These are phyloP conservation scores for Ooceraea biroi DNA, from an alignment of 1,140 invertebrate species.

Conservation along the genomic window DNA sequence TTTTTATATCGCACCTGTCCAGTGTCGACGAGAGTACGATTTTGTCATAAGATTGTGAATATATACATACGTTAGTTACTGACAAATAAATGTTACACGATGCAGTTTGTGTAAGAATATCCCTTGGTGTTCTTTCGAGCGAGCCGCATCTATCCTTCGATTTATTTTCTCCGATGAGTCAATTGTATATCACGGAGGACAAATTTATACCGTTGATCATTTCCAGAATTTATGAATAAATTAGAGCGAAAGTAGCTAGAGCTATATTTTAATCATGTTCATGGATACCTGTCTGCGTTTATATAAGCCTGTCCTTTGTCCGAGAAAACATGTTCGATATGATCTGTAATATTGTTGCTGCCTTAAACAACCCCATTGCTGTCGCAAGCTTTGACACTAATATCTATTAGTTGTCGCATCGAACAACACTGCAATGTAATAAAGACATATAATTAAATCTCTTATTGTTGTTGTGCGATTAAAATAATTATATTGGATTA, in stretches of 20 bases:
- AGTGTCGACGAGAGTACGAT: conserved; percentile 67
- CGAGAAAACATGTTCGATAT: conserved; percentile 57
- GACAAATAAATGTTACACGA: conserved; percentile 81
- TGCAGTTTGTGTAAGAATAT: conserved; percentile 78
- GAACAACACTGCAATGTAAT: conserved; percentile 53
- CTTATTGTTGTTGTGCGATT: conserved; percentile 52
- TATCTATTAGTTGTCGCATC: conserved; percentile 43
- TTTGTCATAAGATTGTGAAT: conserved; percentile 74
- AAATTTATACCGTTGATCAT: conserved; percentile 54
- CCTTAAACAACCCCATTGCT: conserved; percentile 55
- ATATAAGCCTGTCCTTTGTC: conserved; percentile 54
- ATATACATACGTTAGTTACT: conserved; percentile 76
- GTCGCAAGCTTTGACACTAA: conserved; percentile 50
- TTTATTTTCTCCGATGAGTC: conserved; percentile 36
- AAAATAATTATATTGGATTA: conserved; percentile 26
- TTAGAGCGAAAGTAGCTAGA: conserved; percentile 39
- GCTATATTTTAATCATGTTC: conserved; percentile 53
- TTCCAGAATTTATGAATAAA: conserved; percentile 48
- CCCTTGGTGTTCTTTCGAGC: conserved; percentile 64
- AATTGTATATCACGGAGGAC: conserved; percentile 22
- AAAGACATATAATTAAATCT: conserved; percentile 53
- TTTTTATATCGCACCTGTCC: conserved; percentile 53
- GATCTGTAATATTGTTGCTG: conserved; percentile 49
- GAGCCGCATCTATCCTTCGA: conserved; percentile 44
- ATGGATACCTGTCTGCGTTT: conserved; percentile 49